Base-by-base conservation (phyloP, 2,113 vertebrate species). In the Bubo bubo region DNA sequence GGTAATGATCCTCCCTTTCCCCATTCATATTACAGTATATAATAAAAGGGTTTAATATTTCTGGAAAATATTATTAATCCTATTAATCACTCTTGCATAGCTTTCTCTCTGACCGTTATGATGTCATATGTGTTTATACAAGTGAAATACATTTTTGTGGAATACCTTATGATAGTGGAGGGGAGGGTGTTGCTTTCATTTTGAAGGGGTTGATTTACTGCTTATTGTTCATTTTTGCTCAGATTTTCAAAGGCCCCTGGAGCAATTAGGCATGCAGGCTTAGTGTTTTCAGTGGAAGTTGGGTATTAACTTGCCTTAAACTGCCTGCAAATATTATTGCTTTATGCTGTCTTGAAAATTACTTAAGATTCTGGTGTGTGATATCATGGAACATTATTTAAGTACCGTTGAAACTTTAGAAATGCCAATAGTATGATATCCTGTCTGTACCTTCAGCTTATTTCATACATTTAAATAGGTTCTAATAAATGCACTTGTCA, bases 171-270 rank as follows among this genome's bases (percentile, higher is more conserved):
- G 53, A 14, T 39, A 39, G 41, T 16, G 32, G 27, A 79, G 30
- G 30, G 23, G 50, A 59, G 43, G 8, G 11, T 17, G 2, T 53
- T 76, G 32, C n/a, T 90, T 68, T 79, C 62, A 37, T 88, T 92
- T 86, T 91, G 53, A 60, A 95, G 53, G 35, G 35, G 26, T 60
- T 91, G 63, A 66, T 94, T 93, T 89, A 60, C 30, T 93, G 50
- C 39, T 83, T 77, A 84, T 52, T 94, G 84, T 93, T 84, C 72
- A 73, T 76, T 94, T 76, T 94, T 2, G 0, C 17, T 79, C n/a
- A 28, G 66, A 50, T 90, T 94, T 88, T 93, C 90, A 86, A 91
- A 90, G 45, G 50, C 30, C 67, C 41, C 80, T 94, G 92, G 39
- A 91, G 90, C 68, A 90, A 80, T 91, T 93, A 89, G 86, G 16